A percentile compares a stretch with the other conserved stretches of the same genome.
Conservation (phyloP, 2,113 vertebrate species). For the Nothocercus julius region DNA sequence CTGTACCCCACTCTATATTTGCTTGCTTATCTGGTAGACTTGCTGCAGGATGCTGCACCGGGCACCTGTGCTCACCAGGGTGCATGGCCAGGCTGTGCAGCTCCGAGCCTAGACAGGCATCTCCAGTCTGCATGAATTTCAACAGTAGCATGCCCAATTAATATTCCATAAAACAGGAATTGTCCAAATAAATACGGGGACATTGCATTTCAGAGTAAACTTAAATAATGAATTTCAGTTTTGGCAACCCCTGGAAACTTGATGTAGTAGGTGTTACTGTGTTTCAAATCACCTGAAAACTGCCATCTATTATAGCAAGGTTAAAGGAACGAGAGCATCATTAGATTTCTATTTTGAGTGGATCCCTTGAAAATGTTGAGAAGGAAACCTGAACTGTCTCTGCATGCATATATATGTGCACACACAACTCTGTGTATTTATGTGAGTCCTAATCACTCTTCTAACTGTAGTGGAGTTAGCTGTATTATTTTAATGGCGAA, state of each 20-base stretch:
- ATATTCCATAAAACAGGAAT: not conserved
- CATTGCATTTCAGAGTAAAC: not conserved
- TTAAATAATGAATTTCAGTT: not conserved
- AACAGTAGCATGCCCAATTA: not conserved
- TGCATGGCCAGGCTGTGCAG: conserved; percentile 75
- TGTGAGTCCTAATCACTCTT: not conserved
- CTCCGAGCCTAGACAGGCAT: not conserved
- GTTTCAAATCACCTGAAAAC: conserved; percentile 22
- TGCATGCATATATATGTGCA: too few species aligned
- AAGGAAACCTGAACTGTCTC: not conserved
- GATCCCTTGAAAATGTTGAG: not conserved
- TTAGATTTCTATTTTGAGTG: not conserved
- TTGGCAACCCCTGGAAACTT: not conserved
- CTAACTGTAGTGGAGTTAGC: not conserved
- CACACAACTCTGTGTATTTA: rapidly evolving
- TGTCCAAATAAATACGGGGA: not conserved
- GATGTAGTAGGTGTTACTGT: not conserved
- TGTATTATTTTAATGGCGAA: not conserved
- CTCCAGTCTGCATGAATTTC: conserved; percentile 58
- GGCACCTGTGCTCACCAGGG: conserved; percentile 68
- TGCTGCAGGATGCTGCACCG: conserved; percentile 5
- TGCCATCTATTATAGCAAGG: not conserved
- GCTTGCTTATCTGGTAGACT: not conserved
- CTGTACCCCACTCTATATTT: not conserved
- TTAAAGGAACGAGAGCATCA: not conserved